phyloP scores from a whole-genome alignment of 2,888 invertebrate species.

The Scrobipalpa costella region DNA sequence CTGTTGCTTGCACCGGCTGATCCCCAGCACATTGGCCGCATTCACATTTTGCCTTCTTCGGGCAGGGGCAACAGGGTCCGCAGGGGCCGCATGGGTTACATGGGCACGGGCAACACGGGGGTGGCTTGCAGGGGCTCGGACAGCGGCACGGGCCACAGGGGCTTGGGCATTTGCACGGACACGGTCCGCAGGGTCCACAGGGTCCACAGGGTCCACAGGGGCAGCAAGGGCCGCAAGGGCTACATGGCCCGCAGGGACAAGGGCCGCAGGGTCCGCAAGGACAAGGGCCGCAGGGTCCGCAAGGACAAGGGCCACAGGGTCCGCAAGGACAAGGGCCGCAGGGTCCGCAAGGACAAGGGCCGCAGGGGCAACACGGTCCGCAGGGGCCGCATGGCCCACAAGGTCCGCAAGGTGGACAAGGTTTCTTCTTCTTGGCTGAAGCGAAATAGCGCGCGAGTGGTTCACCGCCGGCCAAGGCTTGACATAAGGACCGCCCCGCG shows the following conservation, averaged over 20 bases:
- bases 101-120: conserved; percentile 34
- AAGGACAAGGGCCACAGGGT: conserved; percentile 40
- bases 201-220: conserved; percentile 40
- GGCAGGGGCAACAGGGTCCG: conserved; percentile 42
- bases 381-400: conserved; percentile 47
- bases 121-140: conserved; percentile 36
- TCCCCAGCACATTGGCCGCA: conserved; percentile 33
- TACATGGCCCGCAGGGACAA: conserved; percentile 38
- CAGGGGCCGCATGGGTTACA: conserved; percentile 42
- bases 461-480: conserved; percentile 50
- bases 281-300: conserved; percentile 41
- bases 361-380: conserved; percentile 40
- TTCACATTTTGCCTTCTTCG: background rate
- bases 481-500: background rate
- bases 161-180: conserved; percentile 35
- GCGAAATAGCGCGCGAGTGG: conserved; percentile 47
- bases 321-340: conserved; percentile 43
- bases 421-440: conserved; percentile 37
- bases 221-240: conserved; percentile 44
- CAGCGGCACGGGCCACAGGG: conserved; percentile 42
- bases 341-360: conserved; percentile 44
- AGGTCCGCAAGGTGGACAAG: conserved; percentile 56
- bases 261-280: conserved; percentile 38
- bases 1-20: background rate
- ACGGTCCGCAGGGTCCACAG: too few species aligned